These are phyloP conservation scores for Ectropis crepuscularia DNA, from an alignment of 2,888 invertebrate genomes.

Conservation along the genomic window DNA sequence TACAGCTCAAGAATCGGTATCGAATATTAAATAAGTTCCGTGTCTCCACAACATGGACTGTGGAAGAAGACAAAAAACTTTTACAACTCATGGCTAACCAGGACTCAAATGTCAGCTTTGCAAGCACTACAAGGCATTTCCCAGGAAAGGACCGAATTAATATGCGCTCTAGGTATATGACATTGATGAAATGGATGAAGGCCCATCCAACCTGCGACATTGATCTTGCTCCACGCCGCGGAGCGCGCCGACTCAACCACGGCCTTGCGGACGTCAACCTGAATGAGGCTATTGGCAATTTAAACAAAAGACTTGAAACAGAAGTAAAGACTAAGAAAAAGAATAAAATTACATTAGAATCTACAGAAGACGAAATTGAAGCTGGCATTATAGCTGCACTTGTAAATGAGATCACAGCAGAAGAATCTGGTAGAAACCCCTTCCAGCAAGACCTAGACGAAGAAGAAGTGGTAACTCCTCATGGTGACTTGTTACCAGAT, in stretches of 20 bases:
- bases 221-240: slow-evolving; percentile 69
- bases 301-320: slow-evolving; percentile 64
- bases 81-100: slow-evolving; percentile 81
- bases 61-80: slow-evolving; percentile 86
- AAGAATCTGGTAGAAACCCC: slow-evolving; percentile 24
- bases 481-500: slow-evolving; percentile 25
- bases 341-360: slow-evolving; percentile 53
- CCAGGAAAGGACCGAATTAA: slow-evolving; percentile 83
- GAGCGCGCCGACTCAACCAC: slow-evolving; percentile 59
- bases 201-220: slow-evolving; percentile 72
- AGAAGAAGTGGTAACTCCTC: no score
- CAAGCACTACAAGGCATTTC: slow-evolving; percentile 79
- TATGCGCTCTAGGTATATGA: slow-evolving; percentile 85
- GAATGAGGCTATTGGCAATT: slow-evolving; percentile 62
- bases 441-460: slow-evolving; percentile 26
- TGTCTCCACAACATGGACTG: slow-evolving; percentile 83
- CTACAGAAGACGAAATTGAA: slow-evolving; percentile 60
- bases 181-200: slow-evolving; percentile 80
- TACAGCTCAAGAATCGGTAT: slow-evolving; percentile 86
- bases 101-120: slow-evolving; percentile 64
- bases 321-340: slow-evolving; percentile 54
- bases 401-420: slow-evolving; percentile 54
- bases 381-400: slow-evolving; percentile 62
- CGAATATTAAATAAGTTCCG: slow-evolving; percentile 74
- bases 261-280: slow-evolving; percentile 60